Conservation (phyloP, 2,797 vertebrate species). For the Danio kyathit region DNA sequence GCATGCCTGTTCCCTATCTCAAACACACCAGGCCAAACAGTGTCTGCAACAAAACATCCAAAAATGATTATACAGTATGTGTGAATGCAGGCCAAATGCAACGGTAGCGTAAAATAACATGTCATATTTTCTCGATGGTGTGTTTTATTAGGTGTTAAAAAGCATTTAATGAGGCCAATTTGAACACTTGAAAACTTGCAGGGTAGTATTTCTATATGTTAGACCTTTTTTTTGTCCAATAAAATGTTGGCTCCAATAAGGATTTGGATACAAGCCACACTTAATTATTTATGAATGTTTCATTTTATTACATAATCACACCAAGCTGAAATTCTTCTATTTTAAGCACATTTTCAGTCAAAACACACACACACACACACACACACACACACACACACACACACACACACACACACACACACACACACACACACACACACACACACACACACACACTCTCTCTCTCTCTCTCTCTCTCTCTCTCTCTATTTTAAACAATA, state of each 20-base stretch:
- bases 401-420: no score
- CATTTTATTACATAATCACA: no score
- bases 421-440: no score
- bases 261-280: not conserved
- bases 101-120: not conserved
- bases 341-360: no score
- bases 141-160: slow-evolving; percentile 24
- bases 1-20: not conserved
- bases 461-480: no score
- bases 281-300: no score
- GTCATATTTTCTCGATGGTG: not conserved
- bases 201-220: no score
- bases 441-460: no score
- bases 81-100: slow-evolving; percentile 3
- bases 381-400: no score
- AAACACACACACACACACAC: no score
- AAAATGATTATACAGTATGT: slow-evolving; percentile 9
- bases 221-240: not conserved
- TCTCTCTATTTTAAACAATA: no score
- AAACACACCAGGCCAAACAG: slow-evolving; percentile 8
- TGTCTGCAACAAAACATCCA: slow-evolving; percentile 19
- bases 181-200: not conserved
- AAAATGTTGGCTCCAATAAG: not conserved
- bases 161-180: not conserved
- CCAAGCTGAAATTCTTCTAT: no score